Evolutionary conservation across 53 echinoderm and acorn worm genomes (phyloP), one percentile per base, ranked within the genome.

Genomic region (Crossaster papposus): DNA sequence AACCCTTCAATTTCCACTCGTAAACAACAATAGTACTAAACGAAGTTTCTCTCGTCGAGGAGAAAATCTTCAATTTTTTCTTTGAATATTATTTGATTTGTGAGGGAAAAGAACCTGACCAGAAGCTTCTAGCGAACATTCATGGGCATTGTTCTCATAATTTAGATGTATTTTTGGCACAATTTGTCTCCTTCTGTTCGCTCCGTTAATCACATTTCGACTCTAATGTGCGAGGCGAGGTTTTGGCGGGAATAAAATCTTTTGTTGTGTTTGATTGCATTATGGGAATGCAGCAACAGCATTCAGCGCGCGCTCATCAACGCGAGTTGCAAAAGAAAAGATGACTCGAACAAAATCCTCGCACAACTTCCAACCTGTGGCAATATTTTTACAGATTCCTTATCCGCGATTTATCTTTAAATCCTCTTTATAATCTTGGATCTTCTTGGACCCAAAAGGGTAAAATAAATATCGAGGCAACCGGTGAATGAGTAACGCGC

Each of bases 351-450:
- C 18, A 44, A 6, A 72, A 34, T 78, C 17, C 54, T 70, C 83
- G 70, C 68, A 70, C n/a, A n/a, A n/a, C n/a, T 72, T 32, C 29
- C 44, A 85, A 85, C 85, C 72, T 85, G 85, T 85, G 85, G 85
- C 71, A 70, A 72, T 71, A 33, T 22, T 28, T 44, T 51, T 72
- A 34, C 22, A 14, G 31, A 53, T 22, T 72, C 18, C 44, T 72
- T 50, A 68, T 11, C 14, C 31, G 3, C 23, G 31, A 68, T 26
- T 65, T 38, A 36, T 14, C 26, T 10, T 30, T 55, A 13, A 37
- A 85, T 85, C 85, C 73, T 72, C 85, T 85, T 85, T 33, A 85
- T 70, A 73, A 73, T 72, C 72, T 85, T 52, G 72, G 70, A 72
- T 72, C 72, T 72, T 9, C 30, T 52, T 35, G 44, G 72, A 50